These are phyloP conservation scores for Canis aureus DNA, from an alignment of 2,113 vertebrate genomes.

Conservation along the genomic window DNA sequence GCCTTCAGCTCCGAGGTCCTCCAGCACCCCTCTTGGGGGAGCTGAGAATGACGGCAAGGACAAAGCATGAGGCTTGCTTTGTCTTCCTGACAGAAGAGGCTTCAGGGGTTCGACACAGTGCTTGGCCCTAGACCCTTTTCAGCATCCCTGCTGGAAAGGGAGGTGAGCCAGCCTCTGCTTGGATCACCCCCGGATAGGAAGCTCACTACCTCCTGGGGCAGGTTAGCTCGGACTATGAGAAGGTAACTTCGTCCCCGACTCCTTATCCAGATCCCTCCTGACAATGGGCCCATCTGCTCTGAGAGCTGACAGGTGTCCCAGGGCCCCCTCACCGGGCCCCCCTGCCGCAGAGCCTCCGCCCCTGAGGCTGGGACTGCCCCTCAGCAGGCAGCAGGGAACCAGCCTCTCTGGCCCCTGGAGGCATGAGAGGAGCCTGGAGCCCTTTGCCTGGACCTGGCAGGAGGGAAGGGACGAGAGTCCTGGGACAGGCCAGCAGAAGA, in stretches of 20 bases:
- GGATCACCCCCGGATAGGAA: background rate
- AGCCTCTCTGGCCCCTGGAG: background rate
- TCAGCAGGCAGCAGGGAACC: background rate
- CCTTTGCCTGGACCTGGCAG: background rate
- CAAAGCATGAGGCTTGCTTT: background rate
- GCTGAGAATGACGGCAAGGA: background rate
- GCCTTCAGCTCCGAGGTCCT: background rate
- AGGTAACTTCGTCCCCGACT: rapidly evolving
- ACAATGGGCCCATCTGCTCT: rapidly evolving
- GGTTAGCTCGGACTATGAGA: background rate
- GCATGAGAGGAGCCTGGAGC: background rate
- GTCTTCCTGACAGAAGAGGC: background rate
- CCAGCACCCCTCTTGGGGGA: background rate
- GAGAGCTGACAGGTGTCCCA: background rate
- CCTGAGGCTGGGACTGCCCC: background rate
- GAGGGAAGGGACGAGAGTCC: background rate
- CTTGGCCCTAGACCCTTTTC: background rate
- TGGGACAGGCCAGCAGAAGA: background rate
- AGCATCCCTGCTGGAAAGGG: rapidly evolving
- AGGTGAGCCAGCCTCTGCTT: background rate
- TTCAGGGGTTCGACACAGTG: background rate
- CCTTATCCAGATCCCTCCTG: background rate
- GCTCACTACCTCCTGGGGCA: background rate
- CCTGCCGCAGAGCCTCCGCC: rapidly evolving
- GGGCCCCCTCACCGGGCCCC: background rate